Percentiles rank a stretch among this genome's conserved stretches.
Evolutionary conservation across 2,888 invertebrate species (phyloP).

Genomic region (Cordilura impudica): DNA sequence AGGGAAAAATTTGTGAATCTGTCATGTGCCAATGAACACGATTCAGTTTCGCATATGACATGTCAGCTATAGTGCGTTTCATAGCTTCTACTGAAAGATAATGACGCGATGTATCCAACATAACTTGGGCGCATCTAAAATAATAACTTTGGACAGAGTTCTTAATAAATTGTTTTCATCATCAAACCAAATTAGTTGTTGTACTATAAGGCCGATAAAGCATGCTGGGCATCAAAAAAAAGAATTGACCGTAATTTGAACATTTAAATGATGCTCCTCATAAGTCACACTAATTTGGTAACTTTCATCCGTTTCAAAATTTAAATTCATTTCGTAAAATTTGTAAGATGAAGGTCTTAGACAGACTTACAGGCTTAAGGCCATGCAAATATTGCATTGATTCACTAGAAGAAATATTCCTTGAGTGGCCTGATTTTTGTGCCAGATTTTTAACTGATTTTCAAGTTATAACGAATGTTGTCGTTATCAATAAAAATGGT

Average conservation of each 20-base stretch:
- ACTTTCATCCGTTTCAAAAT: constrained; percentile 85
- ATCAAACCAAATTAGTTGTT: constrained; percentile 90
- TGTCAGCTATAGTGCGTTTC: constrained; percentile 88
- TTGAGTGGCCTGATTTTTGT: too few relatives aligned
- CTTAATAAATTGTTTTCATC: constrained; percentile 82
- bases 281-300: constrained; percentile 82
- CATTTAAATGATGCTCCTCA: constrained; percentile 78
- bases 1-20: constrained; percentile 96
- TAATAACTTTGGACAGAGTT: constrained; percentile 82
- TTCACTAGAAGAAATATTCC: too few relatives aligned
- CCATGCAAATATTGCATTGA: too few relatives aligned
- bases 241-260: constrained; percentile 82
- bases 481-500: too few relatives aligned
- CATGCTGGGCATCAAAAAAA: constrained; percentile 89
- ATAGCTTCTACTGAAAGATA: constrained; percentile 87
- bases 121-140: constrained; percentile 88
- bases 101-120: constrained; percentile 94
- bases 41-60: constrained; percentile 94
- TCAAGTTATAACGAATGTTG: too few relatives aligned
- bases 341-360: too few relatives aligned
- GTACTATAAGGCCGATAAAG: constrained; percentile 86
- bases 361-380: too few relatives aligned
- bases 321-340: constrained; percentile 80
- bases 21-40: constrained; percentile 95
- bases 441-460: too few relatives aligned